Evolutionary conservation across 2,888 invertebrate species (phyloP), one percentile per base, ranked within the genome.

Genomic region (Autographa pulchrina): DNA sequence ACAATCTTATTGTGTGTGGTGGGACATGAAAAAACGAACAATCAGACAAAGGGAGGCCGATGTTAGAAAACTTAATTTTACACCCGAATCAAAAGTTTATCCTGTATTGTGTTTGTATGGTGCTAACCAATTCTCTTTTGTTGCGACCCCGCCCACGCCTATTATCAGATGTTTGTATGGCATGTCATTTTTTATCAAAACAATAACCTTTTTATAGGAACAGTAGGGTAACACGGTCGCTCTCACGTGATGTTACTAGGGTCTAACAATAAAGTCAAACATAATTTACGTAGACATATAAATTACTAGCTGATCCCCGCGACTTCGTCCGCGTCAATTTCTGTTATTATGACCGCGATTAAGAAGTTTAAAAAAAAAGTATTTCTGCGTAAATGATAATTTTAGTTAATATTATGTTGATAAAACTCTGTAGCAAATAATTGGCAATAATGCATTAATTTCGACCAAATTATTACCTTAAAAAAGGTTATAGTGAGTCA

Each of bases 111-210:
- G 89, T 92, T 89, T 85, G 88, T 85, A 80, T 90, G 92, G 94
- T 94, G 93, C 90, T 96, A 96, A 95, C 95, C 93, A 94, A 92
- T 91, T 90, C 90, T 92, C 93, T 88, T 92, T 95, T 96, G 94
- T 95, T 94, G 80, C 70, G 69, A 88, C 92, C 85, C 94, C 94
- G 92, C 96, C 96, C 88, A 95, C 95, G 89, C 87, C 89, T 91
- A 96, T 96, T 96, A 94, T 96, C 96, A 93, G 94, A 95, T 94
- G 89, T 90, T 91, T 92, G 90, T 88, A 85, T 92, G 93, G 92
- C 93, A 90, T 92, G 93, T 95, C 92, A 95, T 96, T 96, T 96
- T 96, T 96, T 96, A 95, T 93, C 93, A 95, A 96, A 96, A 96
- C 95, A 96, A 96, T 94, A 93, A 92, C 88, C 68, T 90, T 94